Conservation (phyloP, 2,113 vertebrate genomes). For the Zingel zingel region DNA sequence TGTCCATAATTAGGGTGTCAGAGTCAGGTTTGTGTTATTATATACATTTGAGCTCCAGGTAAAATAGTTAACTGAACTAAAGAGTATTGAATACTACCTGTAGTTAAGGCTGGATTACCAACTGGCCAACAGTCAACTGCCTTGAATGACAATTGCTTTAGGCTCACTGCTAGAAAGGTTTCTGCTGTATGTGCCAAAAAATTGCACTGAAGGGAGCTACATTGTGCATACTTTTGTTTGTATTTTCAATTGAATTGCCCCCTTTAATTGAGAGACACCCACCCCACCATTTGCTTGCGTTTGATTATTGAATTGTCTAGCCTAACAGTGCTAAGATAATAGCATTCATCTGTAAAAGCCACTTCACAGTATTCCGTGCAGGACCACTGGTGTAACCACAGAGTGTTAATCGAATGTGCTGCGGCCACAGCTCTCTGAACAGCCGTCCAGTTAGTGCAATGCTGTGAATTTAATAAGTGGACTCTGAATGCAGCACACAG, state of each 20-base stretch:
- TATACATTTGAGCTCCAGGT: not conserved
- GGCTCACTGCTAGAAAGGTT: not conserved
- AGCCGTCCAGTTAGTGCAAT: not conserved
- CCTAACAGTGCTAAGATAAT: not conserved
- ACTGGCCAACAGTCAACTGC: not conserved
- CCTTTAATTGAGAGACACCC: not conserved
- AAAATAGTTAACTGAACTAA: not conserved
- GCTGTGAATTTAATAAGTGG: constrained; percentile 31
- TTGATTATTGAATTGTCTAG: not conserved
- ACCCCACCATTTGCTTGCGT: not conserved
- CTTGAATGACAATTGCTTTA: not conserved
- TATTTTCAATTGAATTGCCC: too few relatives aligned
- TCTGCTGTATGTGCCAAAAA: too few relatives aligned
- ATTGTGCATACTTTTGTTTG: too few relatives aligned
- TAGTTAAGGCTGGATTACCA: not conserved
- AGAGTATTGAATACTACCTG: not conserved
- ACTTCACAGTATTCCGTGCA: not conserved
- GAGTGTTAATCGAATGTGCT: not conserved
- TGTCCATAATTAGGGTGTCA: not conserved
- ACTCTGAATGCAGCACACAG: constrained; percentile 49
- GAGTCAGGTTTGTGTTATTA: not conserved
- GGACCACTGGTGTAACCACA: not conserved
- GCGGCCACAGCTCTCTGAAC: not conserved
- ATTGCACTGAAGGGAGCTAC: too few relatives aligned
- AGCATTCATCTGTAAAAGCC: not conserved